Conservation (phyloP, 2,888 invertebrate genomes). For the Lysandra coridon region DNA sequence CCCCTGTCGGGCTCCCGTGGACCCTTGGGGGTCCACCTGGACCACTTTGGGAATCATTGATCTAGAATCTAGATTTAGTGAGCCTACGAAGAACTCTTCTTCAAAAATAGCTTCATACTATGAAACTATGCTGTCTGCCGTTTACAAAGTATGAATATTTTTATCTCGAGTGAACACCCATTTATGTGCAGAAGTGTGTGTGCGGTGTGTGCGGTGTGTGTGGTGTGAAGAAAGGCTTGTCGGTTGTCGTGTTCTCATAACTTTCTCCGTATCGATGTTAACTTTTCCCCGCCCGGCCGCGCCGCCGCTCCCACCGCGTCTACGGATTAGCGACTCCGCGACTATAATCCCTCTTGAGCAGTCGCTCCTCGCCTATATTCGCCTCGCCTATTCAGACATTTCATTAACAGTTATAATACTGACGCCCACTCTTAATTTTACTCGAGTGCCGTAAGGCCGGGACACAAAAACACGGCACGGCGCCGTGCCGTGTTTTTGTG, state of each 20-base stretch:
- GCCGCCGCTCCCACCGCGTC: neutral
- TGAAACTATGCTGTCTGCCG: neutral
- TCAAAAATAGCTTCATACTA: too few species aligned
- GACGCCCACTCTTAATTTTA: too few species aligned
- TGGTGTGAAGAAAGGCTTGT: conserved; percentile 20
- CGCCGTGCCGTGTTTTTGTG: too few species aligned
- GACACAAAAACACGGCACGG: too few species aligned
- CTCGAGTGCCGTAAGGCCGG: too few species aligned
- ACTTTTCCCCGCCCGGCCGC: neutral
- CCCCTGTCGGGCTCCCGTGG: too few species aligned
- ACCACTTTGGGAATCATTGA: too few species aligned
- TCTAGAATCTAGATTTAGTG: too few species aligned
- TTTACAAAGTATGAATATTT: neutral
- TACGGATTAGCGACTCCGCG: conserved; percentile 9
- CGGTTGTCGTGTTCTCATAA: conserved; percentile 14
- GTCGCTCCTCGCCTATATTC: neutral
- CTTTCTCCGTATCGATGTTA: conserved; percentile 25
- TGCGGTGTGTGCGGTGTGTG: neutral
- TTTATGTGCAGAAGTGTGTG: neutral
- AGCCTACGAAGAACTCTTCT: too few species aligned
- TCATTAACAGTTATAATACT: too few species aligned
- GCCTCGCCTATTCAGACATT: too few species aligned
- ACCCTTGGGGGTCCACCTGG: too few species aligned
- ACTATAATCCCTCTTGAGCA: neutral
- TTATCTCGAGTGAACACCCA: neutral